Evolutionary conservation across 2,113 vertebrate genomes (phyloP), one percentile per base, ranked within the genome.

Genomic region (Hydropotes inermis): DNA sequence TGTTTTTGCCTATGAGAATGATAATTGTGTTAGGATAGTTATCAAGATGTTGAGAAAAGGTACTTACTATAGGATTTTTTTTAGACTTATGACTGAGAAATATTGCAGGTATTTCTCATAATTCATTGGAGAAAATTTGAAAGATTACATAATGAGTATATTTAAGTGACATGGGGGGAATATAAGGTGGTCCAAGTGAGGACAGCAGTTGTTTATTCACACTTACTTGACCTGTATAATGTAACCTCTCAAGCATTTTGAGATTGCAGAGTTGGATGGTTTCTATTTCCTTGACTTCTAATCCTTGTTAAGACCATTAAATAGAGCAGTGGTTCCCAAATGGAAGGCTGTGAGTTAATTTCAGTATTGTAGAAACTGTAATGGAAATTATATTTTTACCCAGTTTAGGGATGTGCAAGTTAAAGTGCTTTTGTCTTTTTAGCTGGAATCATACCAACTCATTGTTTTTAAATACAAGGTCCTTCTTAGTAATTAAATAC

Each of bases 341-440:
- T 60, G 36, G 89, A 61, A 76, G 33, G 6, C 85, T 82, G 27
- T 67, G 79, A 81, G 50, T 43, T 79, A 39, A 70, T 78, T 95
- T 76, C 36, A 84, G 57, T 67, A 54, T 85, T 94, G 91, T 33
- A 70, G 84, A 94, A 92, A 89, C 30, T 27, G 79, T 92, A 81
- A 43, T 82, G 45, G 58, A 92, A 81, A 81, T 81, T n/a, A 76
- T 60, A 3, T 91, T 27, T 81, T 96, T 89, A 79, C n/a, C 10
- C 43, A 89, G n/a, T 82, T 81, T 64, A 74, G 92, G 58, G 28
- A 70, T 55, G 1, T 81, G n/a, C 25, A 89, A 61, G 43, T 92
- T 95, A 43, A 89, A 87, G 13, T 50, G 81, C 52, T 45, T 90
- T 95, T 85, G 47, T 60, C 36, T 86, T 96, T 92, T 96, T 92